Conservation (phyloP, 1,140 invertebrate genomes). For the Teleogryllus occipitalis region DNA sequence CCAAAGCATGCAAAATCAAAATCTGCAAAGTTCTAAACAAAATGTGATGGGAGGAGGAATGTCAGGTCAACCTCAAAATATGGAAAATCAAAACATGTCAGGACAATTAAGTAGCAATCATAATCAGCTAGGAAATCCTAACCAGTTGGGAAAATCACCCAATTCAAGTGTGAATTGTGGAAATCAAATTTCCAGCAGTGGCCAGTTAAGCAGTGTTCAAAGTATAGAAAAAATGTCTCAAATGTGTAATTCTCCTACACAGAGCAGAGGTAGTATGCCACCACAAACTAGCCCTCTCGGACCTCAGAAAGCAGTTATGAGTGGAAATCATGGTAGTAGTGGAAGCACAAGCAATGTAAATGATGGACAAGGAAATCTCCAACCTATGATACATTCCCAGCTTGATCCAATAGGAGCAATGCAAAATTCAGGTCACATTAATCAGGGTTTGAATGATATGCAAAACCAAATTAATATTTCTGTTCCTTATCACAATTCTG, state of each 20-base stretch:
- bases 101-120: neutral
- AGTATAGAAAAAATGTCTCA: constrained; percentile 1
- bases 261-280: neutral
- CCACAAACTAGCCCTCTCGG: neutral
- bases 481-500: constrained; percentile 13
- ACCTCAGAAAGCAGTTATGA: neutral
- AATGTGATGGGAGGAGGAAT: neutral
- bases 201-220: neutral
- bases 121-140: neutral
- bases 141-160: too few relatives aligned
- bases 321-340: neutral
- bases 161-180: too few relatives aligned
- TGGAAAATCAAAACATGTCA: neutral
- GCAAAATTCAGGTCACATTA: neutral
- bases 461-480: constrained; percentile 17
- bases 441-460: constrained; percentile 10
- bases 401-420: neutral
- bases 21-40: neutral
- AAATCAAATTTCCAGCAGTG: neutral
- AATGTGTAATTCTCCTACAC: neutral
- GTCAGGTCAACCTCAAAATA: neutral
- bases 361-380: constrained; percentile 10
- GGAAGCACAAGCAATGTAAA: neutral
- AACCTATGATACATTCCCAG: constrained; percentile 7
- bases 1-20: neutral